These are phyloP conservation scores for Muscicapa comitata DNA, from an alignment of 2,797 vertebrate species.

Conservation along the genomic window DNA sequence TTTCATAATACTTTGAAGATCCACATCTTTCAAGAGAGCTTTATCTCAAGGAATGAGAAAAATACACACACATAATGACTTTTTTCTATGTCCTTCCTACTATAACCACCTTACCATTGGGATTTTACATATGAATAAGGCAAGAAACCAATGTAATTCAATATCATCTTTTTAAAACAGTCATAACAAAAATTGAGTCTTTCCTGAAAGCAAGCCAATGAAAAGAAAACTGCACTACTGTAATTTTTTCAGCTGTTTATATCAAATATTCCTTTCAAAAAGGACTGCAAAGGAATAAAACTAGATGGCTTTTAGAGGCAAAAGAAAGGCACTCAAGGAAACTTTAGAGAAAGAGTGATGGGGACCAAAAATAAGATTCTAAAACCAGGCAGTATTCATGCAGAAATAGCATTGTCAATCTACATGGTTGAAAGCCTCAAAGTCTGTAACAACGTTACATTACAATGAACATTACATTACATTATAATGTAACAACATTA, in stretches of 20 bases:
- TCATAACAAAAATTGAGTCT: conserved; percentile 47
- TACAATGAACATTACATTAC: too few species aligned
- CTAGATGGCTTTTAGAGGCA: not conserved
- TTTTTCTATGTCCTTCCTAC: not conserved
- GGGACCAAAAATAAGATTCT: not conserved
- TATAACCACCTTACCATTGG: not conserved
- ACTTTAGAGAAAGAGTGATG: not conserved
- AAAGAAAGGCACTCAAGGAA: not conserved
- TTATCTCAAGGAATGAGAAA: not conserved
- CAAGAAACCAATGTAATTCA: not conserved
- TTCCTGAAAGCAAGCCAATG: conserved; percentile 35
- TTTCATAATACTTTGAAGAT: not conserved
- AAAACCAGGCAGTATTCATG: not conserved
- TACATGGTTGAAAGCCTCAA: not conserved
- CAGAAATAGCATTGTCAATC: not conserved
- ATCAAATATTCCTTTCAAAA: not conserved
- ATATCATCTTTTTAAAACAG: conserved; percentile 32
- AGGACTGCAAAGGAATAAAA: not conserved
- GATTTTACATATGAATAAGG: conserved; percentile 7
- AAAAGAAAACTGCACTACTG: conserved; percentile 34
- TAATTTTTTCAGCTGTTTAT: conserved; percentile 20
- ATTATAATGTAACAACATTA: not conserved
- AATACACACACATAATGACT: not conserved
- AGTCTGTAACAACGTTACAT: not conserved
- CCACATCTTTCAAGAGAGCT: not conserved